These are phyloP conservation scores for Pterois miles DNA, from an alignment of 2,797 vertebrate genomes.

Conservation along the genomic window DNA sequence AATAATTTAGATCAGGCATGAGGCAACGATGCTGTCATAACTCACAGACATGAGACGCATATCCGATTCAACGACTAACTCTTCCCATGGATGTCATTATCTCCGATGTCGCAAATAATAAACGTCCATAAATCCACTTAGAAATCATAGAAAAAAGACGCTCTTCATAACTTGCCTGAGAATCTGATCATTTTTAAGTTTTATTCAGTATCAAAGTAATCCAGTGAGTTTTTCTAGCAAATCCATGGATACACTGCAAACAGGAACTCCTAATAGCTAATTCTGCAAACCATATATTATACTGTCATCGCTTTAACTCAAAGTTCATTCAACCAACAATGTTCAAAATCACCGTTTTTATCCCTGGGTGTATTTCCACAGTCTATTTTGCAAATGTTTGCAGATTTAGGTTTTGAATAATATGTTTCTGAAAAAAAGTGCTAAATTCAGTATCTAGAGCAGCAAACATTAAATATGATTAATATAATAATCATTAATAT, in stretches of 20 bases:
- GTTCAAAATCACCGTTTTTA: not conserved
- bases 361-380: not conserved
- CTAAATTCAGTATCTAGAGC: no score
- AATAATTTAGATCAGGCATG: not conserved
- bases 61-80: constrained; percentile 10
- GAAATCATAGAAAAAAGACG: not conserved
- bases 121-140: not conserved
- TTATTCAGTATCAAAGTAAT: not conserved
- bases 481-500: no score
- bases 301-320: not conserved
- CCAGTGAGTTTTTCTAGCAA: not conserved
- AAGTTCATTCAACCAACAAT: not conserved
- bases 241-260: not conserved
- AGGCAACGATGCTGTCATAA: not conserved
- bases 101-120: not conserved
- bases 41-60: not conserved
- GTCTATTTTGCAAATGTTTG: not conserved
- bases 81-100: not conserved
- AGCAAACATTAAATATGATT: no score
- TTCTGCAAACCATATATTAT: not conserved
- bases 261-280: not conserved
- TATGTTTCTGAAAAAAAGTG: not conserved
- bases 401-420: not conserved
- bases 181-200: not conserved
- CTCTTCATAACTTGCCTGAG: not conserved